phyloP scores from a whole-genome alignment of 1,140 invertebrate genomes.

The Drosophila melanica region DNA sequence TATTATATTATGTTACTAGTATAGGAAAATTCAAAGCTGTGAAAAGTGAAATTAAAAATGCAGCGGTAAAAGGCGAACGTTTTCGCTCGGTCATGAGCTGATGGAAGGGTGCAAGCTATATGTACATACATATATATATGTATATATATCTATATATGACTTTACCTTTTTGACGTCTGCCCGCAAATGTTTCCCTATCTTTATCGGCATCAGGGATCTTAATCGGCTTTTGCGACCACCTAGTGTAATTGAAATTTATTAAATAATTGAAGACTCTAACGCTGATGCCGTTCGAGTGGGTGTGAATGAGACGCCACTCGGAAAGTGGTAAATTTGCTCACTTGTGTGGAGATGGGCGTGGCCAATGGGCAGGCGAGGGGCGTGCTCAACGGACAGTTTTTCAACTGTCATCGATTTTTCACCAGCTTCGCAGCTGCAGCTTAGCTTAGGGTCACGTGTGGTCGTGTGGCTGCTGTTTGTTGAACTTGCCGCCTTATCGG shows the following conservation, averaged over 20 bases:
- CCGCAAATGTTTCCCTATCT: neutral
- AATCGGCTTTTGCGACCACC: slow-evolving; percentile 9
- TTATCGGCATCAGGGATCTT: neutral
- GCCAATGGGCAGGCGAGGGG: neutral
- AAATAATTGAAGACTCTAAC: slow-evolving; percentile 50
- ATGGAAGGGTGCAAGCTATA: too few species aligned
- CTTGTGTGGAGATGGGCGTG: slow-evolving; percentile 8
- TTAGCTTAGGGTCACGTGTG: slow-evolving; percentile 56
- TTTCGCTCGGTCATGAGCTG: too few species aligned
- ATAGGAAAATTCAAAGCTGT: too few species aligned
- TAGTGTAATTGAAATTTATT: slow-evolving; percentile 64
- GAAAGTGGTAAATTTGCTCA: neutral
- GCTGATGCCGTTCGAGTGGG: slow-evolving; percentile 48
- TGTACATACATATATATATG: too few species aligned
- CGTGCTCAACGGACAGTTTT: neutral
- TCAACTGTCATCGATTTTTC: slow-evolving; percentile 31
- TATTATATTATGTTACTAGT: too few species aligned
- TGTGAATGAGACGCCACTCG: slow-evolving; percentile 48
- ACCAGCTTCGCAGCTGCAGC: slow-evolving; percentile 6
- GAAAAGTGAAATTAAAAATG: too few species aligned
- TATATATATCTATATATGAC: too few species aligned
- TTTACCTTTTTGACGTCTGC: too few species aligned
- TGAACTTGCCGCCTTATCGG: slow-evolving; percentile 54
- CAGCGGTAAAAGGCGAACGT: too few species aligned
- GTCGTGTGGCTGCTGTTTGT: slow-evolving; percentile 55